Conservation (phyloP, 2,113 vertebrate genomes). For the Struthidea cinerea region DNA sequence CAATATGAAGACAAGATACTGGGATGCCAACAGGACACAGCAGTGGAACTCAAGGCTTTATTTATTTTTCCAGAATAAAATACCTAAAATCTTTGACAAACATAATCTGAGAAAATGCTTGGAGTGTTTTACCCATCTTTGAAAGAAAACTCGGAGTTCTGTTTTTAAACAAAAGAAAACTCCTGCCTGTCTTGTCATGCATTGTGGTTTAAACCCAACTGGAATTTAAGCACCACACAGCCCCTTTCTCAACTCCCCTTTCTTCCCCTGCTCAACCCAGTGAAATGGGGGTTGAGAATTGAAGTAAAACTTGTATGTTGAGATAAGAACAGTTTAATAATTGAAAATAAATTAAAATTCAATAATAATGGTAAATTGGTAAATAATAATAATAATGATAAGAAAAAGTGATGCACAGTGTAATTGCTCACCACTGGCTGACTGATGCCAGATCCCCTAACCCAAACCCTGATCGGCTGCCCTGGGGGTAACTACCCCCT, state of each 20-base stretch:
- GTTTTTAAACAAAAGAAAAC: background rate
- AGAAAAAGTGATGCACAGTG: background rate
- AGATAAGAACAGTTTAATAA: background rate
- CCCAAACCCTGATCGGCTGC: fast-evolving
- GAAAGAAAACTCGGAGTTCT: background rate
- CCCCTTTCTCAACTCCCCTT: background rate
- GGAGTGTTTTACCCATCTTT: background rate
- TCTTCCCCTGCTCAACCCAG: fast-evolving
- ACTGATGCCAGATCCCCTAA: background rate
- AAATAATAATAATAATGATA: background rate
- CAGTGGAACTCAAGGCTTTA: background rate
- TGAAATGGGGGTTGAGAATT: background rate
- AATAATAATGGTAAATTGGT: background rate
- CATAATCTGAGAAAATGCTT: background rate
- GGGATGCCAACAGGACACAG: background rate
- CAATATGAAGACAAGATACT: background rate
- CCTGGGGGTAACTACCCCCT: too few relatives aligned
- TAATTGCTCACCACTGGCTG: background rate
- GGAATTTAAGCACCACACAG: background rate
- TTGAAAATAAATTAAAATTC: background rate
- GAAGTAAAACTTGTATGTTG: background rate
- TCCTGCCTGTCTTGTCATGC: background rate
- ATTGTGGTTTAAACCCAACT: background rate
- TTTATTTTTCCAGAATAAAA: background rate
- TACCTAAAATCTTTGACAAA: background rate